phyloP scores from a whole-genome alignment of 2,113 vertebrate genomes.

The Oryzias javanicus region DNA sequence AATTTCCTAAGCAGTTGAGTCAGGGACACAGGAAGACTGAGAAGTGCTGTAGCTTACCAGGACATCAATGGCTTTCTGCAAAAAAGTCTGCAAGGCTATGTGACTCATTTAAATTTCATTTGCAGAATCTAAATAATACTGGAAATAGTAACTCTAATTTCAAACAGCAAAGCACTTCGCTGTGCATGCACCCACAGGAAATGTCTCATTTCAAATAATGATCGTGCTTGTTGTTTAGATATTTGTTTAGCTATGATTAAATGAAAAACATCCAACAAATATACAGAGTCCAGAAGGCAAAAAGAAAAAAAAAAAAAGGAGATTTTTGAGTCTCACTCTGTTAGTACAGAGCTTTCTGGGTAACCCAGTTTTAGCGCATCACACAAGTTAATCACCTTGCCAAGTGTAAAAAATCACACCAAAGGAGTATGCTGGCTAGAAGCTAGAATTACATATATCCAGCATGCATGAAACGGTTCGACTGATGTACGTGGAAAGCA shows the following conservation, averaged over 20 bases:
- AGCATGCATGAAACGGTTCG: slow-evolving; percentile 19
- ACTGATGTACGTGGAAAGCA: slow-evolving; percentile 26
- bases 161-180: not conserved
- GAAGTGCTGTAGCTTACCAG: slow-evolving; percentile 33
- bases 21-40: slow-evolving; percentile 45
- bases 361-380: slow-evolving; percentile 54
- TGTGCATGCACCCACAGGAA: not conserved
- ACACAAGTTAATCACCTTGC: slow-evolving; percentile 53
- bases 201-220: slow-evolving; percentile 12
- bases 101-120: slow-evolving; percentile 19
- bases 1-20: slow-evolving; percentile 73
- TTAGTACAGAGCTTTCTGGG: not conserved
- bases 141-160: not conserved
- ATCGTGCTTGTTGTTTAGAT: slow-evolving; percentile 25
- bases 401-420: slow-evolving; percentile 53
- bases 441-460: slow-evolving; percentile 58
- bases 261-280: slow-evolving; percentile 23
- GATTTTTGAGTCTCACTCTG: slow-evolving; percentile 22
- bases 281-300: slow-evolving; percentile 8
- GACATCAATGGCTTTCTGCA: slow-evolving; percentile 27
- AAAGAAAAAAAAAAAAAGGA: slow-evolving; percentile 1
- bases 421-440: slow-evolving; percentile 37
- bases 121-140: slow-evolving; percentile 4
- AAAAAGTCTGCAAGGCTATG: slow-evolving; percentile 28
- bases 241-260: slow-evolving; percentile 31